These are phyloP conservation scores for Drosophila mojavensis DNA, from an alignment of 1,140 invertebrate species.

Conservation along the genomic window DNA sequence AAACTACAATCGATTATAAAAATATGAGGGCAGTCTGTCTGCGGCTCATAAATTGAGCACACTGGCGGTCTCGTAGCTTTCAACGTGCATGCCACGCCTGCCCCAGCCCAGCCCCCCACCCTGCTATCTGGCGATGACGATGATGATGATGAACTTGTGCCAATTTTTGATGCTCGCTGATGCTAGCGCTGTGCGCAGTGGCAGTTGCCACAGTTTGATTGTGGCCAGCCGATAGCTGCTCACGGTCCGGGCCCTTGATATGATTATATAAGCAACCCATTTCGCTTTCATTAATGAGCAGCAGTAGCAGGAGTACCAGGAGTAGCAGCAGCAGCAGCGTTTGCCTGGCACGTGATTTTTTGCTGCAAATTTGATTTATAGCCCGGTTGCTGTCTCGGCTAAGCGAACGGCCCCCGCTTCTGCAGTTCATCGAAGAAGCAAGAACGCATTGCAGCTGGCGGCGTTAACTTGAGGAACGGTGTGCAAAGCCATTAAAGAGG, in stretches of 20 bases:
- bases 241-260: constrained; percentile 16
- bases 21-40: constrained; percentile 57
- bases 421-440: neutral
- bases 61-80: constrained; percentile 67
- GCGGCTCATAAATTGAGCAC: constrained; percentile 81
- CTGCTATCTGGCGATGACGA: neutral
- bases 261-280: constrained; percentile 70
- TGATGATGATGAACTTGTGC: constrained; percentile 78
- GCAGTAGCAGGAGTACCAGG: constrained; percentile 16
- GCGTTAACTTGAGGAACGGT: constrained; percentile 79
- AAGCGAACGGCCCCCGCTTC: constrained; percentile 2
- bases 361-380: constrained; percentile 74
- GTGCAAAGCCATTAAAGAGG: constrained; percentile 76
- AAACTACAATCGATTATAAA: constrained; percentile 77
- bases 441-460: constrained; percentile 40
- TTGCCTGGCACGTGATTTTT: constrained; percentile 72
- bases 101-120: constrained; percentile 5
- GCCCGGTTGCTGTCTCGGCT: constrained; percentile 56
- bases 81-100: constrained; percentile 71
- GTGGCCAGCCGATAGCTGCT: constrained; percentile 42
- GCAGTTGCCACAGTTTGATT: constrained; percentile 73
- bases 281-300: constrained; percentile 79
- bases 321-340: constrained; percentile 11
- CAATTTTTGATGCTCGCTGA: constrained; percentile 64
- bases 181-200: constrained; percentile 49